A percentile compares a stretch with the other conserved stretches of the same genome.
These are phyloP conservation scores for Ganaspis brasiliensis DNA, from an alignment of 2,888 invertebrate genomes.

Conservation along the genomic window DNA sequence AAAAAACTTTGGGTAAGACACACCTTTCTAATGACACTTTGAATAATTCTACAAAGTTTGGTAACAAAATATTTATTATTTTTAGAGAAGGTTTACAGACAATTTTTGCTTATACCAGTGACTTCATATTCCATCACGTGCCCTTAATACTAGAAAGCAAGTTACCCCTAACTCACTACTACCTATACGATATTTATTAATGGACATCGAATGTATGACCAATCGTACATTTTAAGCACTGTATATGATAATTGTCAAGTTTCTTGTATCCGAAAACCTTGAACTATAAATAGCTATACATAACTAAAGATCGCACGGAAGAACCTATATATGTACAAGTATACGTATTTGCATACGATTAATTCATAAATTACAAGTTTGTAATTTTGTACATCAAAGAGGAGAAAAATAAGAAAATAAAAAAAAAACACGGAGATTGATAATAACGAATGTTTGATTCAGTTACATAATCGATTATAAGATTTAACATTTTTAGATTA, in stretches of 20 bases:
- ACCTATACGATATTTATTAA: constrained; percentile 22
- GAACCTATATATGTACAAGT: not conserved
- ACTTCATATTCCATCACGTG: no score
- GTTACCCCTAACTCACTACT: no score
- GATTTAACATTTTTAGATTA: not conserved
- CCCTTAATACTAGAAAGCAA: no score
- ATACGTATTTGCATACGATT: not conserved
- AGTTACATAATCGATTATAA: not conserved
- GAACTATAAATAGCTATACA: not conserved
- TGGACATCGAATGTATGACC: not conserved
- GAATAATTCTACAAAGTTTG: no score
- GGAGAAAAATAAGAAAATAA: not conserved
- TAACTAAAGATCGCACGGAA: not conserved
- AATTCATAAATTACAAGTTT: constrained; percentile 4
- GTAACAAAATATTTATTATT: no score
- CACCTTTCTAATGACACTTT: no score
- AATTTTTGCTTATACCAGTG: no score
- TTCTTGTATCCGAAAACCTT: constrained; percentile 1
- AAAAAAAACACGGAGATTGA: not conserved
- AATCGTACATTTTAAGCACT: not conserved
- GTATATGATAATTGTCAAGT: not conserved
- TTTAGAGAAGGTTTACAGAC: no score
- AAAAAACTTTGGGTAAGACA: no score
- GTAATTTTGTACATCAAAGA: not conserved
- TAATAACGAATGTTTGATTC: not conserved